Percentiles rank a stretch among this genome's conserved stretches.
These are phyloP conservation scores for Tetraneura akinire DNA, from an alignment of 1,140 invertebrate species.

Conservation along the genomic window DNA sequence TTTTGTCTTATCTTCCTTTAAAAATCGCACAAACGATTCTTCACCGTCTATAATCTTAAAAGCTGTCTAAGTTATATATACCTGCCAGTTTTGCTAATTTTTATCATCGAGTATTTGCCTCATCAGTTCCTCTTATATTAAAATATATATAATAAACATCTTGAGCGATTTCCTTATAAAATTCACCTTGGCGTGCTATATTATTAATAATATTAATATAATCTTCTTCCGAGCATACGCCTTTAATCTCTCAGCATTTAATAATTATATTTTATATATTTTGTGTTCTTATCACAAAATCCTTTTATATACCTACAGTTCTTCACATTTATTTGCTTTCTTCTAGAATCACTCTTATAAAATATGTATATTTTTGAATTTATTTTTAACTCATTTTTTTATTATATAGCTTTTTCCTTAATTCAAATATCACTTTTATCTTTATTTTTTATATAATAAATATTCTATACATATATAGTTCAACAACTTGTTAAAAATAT, in stretches of 20 bases:
- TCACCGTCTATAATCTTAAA: slow-evolving; percentile 4
- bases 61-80: background rate
- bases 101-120: background rate
- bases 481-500: no score
- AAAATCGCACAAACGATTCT: background rate
- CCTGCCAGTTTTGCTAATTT: slow-evolving; percentile 9
- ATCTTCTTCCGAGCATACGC: background rate
- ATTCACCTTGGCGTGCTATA: background rate
- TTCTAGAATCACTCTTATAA: background rate
- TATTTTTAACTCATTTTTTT: no score
- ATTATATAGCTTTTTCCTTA: no score
- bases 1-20: background rate
- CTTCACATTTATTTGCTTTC: background rate
- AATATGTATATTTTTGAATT: no score
- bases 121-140: background rate
- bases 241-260: slow-evolving; percentile 17
- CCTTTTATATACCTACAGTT: background rate
- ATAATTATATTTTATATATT: no score
- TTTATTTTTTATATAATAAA: no score
- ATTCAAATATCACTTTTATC: no score
- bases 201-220: background rate
- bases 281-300: background rate
- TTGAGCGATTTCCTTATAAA: background rate
- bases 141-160: background rate
- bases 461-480: no score